phyloP scores from a whole-genome alignment of 2,797 vertebrate genomes.

The Eremophila alpestris region DNA sequence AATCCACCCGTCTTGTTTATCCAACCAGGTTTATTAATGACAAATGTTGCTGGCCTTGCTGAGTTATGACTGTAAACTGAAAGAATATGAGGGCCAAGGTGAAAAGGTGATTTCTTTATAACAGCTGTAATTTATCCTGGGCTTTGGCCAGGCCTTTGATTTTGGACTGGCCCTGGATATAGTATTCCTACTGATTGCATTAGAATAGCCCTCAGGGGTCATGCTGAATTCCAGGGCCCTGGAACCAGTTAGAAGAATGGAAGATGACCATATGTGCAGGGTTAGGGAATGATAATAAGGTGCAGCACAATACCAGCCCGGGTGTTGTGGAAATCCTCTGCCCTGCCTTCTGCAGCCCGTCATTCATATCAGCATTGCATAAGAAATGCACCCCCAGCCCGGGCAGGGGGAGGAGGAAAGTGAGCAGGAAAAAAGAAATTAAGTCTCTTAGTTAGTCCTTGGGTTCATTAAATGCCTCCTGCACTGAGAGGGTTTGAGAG shows the following conservation, averaged over 20 bases:
- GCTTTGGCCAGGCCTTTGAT: conserved; percentile 77
- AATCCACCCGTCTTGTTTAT: conserved; percentile 71
- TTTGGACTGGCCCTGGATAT: conserved; percentile 76
- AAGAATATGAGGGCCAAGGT: conserved; percentile 74
- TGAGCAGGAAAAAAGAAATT: conserved; percentile 43
- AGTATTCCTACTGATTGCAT: conserved; percentile 84
- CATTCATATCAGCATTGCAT: conserved; percentile 32
- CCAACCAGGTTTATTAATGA: conserved; percentile 68
- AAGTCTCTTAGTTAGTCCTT: conserved; percentile 21
- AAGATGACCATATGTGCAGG: conserved; percentile 78
- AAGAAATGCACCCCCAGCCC: conserved; percentile 34
- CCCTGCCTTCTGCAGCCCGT: conserved; percentile 50
- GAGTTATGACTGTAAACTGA: conserved; percentile 75
- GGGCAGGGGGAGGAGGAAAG: conserved; percentile 14
- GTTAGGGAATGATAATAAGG: conserved; percentile 68
- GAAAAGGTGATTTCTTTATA: conserved; percentile 78
- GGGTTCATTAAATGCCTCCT: conserved; percentile 49
- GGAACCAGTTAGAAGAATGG: conserved; percentile 92
- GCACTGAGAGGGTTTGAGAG: neutral
- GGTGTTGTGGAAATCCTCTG: conserved; percentile 64
- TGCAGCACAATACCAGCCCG: conserved; percentile 54
- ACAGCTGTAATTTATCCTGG: conserved; percentile 79
- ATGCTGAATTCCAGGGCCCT: conserved; percentile 86
- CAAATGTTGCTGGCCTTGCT: conserved; percentile 70
- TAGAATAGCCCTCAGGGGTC: conserved; percentile 83